A percentile compares a stretch with the other conserved stretches of the same genome.
Conservation (phyloP, 2,888 invertebrate species). For the Frankliniella intonsa region DNA sequence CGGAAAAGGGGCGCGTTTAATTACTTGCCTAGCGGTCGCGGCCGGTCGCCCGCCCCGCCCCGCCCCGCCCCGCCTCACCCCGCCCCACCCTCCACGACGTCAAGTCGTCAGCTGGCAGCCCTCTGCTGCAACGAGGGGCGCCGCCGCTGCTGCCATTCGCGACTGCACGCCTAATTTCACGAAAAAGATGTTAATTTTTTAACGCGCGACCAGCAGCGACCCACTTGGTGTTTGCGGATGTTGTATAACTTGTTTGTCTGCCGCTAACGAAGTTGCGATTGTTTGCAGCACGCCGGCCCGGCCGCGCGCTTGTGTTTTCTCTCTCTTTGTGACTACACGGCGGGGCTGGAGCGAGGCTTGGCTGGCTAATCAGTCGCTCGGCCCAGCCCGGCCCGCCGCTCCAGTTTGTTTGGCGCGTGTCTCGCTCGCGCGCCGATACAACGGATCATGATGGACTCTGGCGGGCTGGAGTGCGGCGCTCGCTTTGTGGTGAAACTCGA, state of each 20-base stretch:
- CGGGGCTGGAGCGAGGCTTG: neutral
- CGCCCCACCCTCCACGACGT: neutral
- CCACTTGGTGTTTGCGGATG: neutral
- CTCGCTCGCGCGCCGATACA: too few relatives aligned
- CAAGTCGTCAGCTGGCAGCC: neutral
- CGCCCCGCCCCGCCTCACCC: neutral
- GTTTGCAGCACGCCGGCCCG: neutral
- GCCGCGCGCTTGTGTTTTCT: neutral
- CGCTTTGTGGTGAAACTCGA: too few relatives aligned
- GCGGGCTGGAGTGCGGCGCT: too few relatives aligned
- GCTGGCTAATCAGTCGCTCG: neutral
- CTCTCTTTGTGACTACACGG: neutral
- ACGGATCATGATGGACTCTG: too few relatives aligned
- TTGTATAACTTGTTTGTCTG: slow-evolving; percentile 8
- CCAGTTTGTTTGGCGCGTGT: too few relatives aligned
- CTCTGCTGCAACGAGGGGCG: neutral
- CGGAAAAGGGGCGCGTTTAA: neutral
- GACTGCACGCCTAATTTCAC: slow-evolving; percentile 6
- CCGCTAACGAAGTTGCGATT: slow-evolving; percentile 18
- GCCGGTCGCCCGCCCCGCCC: neutral
- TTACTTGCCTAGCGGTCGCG: neutral
- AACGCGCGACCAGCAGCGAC: neutral
- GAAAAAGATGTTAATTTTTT: slow-evolving; percentile 23
- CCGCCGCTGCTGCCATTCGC: neutral
- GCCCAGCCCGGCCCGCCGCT: too few relatives aligned